Percentiles rank a stretch among this genome's conserved stretches.
Conservation (phyloP, 2,113 vertebrate species). For the Callorhinus ursinus region DNA sequence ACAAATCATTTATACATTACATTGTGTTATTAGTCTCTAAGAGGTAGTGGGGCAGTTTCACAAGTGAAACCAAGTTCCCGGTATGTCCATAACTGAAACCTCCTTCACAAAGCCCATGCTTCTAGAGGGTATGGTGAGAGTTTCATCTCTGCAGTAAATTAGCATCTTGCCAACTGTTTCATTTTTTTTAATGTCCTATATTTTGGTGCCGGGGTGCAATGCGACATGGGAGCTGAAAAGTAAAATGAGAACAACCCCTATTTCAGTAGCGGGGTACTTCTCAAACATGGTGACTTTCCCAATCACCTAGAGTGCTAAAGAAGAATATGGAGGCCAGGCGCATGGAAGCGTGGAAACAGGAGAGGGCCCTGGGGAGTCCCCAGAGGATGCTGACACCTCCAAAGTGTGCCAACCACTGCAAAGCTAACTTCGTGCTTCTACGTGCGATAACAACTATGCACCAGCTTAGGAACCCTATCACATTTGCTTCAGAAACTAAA, state of each 20-base stretch:
- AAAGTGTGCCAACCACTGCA: background rate
- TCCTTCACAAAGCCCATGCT: background rate
- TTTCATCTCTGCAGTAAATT: accelerated
- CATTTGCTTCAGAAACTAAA: background rate
- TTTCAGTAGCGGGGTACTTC: background rate
- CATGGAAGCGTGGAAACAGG: background rate
- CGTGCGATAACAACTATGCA: background rate
- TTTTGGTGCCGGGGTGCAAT: background rate
- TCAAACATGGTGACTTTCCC: background rate
- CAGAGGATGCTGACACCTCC: background rate
- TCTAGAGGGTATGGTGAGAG: background rate
- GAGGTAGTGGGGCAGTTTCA: background rate
- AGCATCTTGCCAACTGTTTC: background rate
- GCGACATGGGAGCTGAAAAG: background rate
- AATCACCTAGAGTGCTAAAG: no score
- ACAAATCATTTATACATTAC: background rate
- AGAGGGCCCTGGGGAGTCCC: accelerated
- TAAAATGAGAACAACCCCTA: background rate
- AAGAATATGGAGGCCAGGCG: background rate
- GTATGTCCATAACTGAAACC: background rate
- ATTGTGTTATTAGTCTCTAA: background rate
- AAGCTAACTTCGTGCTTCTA: background rate
- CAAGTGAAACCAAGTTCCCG: background rate
- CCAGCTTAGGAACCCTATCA: background rate
- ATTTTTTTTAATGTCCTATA: no score